Conservation (phyloP, 2,888 invertebrate genomes). For the Phortica okadai region DNA sequence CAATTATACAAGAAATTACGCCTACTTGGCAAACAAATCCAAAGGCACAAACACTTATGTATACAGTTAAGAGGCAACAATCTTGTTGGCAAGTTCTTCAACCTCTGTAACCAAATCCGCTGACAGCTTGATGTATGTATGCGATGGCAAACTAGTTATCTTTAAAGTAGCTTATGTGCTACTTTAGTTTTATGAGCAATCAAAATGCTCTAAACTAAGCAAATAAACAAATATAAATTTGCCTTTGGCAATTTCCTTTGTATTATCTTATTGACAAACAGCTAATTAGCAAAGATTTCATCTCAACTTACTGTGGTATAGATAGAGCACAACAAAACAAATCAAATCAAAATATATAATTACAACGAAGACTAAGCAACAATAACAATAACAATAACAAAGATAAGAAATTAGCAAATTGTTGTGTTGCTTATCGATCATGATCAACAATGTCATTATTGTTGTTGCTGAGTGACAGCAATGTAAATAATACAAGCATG, state of each 20-base stretch:
- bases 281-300: slow-evolving; percentile 9
- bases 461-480: neutral
- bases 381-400: neutral
- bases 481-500: neutral
- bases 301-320: neutral
- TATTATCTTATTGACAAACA: slow-evolving; percentile 15
- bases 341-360: neutral
- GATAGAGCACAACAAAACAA: neutral
- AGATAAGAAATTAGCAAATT: neutral
- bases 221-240: neutral
- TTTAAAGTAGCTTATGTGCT: neutral
- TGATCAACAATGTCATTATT: neutral
- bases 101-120: neutral
- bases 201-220: slow-evolving; percentile 4
- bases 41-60: neutral
- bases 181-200: slow-evolving; percentile 12
- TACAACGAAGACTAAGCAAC: neutral
- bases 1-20: neutral
- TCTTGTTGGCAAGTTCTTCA: neutral
- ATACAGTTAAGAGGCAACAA: neutral
- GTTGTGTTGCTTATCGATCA: neutral
- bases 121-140: neutral
- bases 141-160: neutral
- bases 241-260: neutral
- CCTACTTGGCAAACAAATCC: neutral